phyloP scores from a whole-genome alignment of 2,888 invertebrate species.

The Leucophenga maculata region DNA sequence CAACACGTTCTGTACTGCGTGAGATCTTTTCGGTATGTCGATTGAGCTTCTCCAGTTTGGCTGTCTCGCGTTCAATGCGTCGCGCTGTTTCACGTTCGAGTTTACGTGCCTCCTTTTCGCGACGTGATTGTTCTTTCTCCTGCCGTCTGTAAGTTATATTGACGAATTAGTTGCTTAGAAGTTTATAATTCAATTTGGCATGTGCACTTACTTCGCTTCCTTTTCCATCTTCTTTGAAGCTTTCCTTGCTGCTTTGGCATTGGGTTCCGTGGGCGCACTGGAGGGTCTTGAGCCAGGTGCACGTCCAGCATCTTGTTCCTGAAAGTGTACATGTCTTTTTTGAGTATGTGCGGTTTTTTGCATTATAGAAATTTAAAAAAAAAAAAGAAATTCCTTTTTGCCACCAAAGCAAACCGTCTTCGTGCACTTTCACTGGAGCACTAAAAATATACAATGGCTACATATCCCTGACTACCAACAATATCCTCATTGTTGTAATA shows the following conservation, averaged over 20 bases:
- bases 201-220: conserved; percentile 69
- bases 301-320: conserved; percentile 70
- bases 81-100: conserved; percentile 71
- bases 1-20: conserved; percentile 71
- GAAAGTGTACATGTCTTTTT: conserved; percentile 60
- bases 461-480: neutral
- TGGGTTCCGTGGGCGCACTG: conserved; percentile 71
- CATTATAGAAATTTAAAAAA: neutral
- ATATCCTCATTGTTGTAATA: neutral
- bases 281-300: conserved; percentile 69
- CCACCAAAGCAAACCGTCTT: neutral
- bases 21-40: conserved; percentile 71
- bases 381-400: neutral
- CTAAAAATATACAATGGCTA: neutral
- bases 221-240: conserved; percentile 72
- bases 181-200: neutral
- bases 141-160: conserved; percentile 59
- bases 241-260: conserved; percentile 71
- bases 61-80: conserved; percentile 70
- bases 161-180: neutral
- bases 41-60: conserved; percentile 71
- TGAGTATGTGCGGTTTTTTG: conserved; percentile 37
- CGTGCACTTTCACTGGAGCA: conserved; percentile 12
- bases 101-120: conserved; percentile 71
- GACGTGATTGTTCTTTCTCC: conserved; percentile 70